Base-by-base conservation (phyloP, 2,888 invertebrate genomes). In the Tipula lateralis region DNA sequence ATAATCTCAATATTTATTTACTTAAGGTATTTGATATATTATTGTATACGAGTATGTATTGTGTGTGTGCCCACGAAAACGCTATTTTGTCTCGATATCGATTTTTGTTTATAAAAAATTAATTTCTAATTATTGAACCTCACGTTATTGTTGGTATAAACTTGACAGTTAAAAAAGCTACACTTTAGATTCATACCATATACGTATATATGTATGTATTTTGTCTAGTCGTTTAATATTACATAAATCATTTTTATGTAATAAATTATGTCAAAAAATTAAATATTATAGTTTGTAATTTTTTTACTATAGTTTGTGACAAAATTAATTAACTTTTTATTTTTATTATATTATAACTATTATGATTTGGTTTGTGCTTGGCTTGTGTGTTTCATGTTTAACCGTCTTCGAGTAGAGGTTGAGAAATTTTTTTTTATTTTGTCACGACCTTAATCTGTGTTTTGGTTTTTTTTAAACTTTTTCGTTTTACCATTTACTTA, bases 181-280 rank as follows among this genome's bases (percentile, higher is more conserved):
- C 24, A 66, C 19, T 66, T 66, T 24, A 66, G 12, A 24, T 24
- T 2, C 24, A 66, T 24, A 12, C 19, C 1, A 66, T 66, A 66
- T 24, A 16, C 44, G 66, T n/a, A 12, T 36, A 36, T 12, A 36
- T 32, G 9, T 36, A 44, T 44, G 44, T 5, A 24, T 66, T 19
- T 66, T 66, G 66, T 66, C 66, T 66, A 66, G 66, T 24, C 66
- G 24, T 66, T 66, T 66, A 66, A 66, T 66, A 66, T 66, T 66
- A 66, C 66, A 66, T 66, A 66, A 66, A 66, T 66, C 66, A 66
- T 66, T 66, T 66, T 66, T 66, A 66, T 66, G 66, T 66, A 66
- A 66, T 66, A 66, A 66, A 66, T 66, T 66, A 66, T 66, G 66
- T 66, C 66, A 66, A 66, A 66, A 66, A 24, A 66, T 66, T 24